Conservation (phyloP, 1,140 invertebrate genomes). For the Cherax destructor region DNA sequence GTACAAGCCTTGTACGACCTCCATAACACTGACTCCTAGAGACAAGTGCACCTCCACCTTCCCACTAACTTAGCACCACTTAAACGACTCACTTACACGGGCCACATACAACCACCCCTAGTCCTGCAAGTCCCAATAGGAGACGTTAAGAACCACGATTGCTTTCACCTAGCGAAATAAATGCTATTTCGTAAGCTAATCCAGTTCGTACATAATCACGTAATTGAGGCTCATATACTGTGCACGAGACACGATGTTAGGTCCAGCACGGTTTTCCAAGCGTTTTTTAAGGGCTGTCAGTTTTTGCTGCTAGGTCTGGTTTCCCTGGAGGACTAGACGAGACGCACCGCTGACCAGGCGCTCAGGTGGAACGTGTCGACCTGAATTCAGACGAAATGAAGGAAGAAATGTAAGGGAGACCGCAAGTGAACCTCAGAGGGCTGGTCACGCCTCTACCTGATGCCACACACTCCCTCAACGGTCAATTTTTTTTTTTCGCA, state of each 20-base stretch:
- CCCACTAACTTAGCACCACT: no score
- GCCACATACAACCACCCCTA: no score
- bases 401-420: conserved; percentile 19
- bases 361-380: neutral
- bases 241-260: conserved; percentile 22
- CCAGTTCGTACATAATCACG: conserved; percentile 6
- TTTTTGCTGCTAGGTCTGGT: no score
- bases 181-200: neutral
- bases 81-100: no score
- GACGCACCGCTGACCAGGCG: neutral
- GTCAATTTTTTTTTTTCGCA: no score
- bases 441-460: conserved; percentile 6
- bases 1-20: no score
- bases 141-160: no score
- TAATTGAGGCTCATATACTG: conserved; percentile 28
- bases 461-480: neutral
- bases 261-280: neutral
- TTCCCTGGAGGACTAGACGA: neutral
- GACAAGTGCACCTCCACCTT: no score
- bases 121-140: no score
- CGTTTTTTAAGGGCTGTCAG: no score
- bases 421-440: conserved; percentile 37
- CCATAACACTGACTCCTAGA: no score
- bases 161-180: no score
- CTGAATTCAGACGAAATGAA: neutral